phyloP scores from a whole-genome alignment of 2,888 invertebrate genomes.

The Leptogaster cylindrica region DNA sequence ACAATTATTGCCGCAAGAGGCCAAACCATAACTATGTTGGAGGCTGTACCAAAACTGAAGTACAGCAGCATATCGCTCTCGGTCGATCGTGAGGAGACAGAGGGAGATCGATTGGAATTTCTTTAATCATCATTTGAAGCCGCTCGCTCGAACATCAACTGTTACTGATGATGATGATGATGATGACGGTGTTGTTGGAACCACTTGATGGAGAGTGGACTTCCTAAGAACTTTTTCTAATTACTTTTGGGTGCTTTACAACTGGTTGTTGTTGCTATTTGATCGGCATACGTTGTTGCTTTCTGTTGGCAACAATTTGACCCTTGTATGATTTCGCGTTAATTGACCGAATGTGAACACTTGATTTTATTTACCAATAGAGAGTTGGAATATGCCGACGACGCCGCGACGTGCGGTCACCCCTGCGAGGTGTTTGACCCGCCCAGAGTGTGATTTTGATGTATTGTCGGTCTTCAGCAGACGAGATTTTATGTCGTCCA shows the following conservation, averaged over 20 bases:
- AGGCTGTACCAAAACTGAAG: constrained; percentile 20
- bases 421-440: too few species aligned
- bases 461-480: too few species aligned
- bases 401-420: too few species aligned
- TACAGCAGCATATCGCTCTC: background rate
- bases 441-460: too few species aligned
- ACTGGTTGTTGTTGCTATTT: constrained; percentile 10
- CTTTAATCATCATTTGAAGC: constrained; percentile 30
- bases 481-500: too few species aligned
- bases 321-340: constrained; percentile 37
- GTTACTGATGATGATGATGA: background rate
- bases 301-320: constrained; percentile 30
- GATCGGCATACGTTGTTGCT: constrained; percentile 33
- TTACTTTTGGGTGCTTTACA: constrained; percentile 37
- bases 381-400: too few species aligned
- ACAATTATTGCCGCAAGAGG: constrained; percentile 14
- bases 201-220: too few species aligned
- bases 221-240: constrained; percentile 36
- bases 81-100: constrained; percentile 22
- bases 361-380: constrained; percentile 36
- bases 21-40: background rate
- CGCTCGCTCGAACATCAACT: background rate
- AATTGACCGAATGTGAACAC: constrained; percentile 39
- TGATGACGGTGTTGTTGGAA: constrained; percentile 1
- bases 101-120: constrained; percentile 38